Base-by-base conservation (phyloP, 2,113 vertebrate species). In the Colinus virginianus region DNA sequence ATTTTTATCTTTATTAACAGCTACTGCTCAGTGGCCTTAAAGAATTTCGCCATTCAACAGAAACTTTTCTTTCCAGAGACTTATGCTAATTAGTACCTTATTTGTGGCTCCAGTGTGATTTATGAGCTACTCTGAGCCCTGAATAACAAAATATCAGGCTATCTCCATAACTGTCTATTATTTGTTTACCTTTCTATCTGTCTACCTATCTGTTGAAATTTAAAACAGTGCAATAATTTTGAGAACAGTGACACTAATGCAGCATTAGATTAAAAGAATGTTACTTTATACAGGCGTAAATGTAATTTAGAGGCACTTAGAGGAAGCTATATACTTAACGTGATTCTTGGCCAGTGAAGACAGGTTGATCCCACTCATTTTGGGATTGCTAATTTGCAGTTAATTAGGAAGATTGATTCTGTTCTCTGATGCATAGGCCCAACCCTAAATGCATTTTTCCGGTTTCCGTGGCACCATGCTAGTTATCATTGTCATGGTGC, bases 341-440 rank as follows among this genome's bases (percentile, higher is more conserved):
- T 97, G 97, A 97, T 97, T 98, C 97, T 97, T 98, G 98, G 98
- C 98, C 98, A 98, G 98, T 97, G 97, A 97, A 98, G 97, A 98
- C 98, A 98, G 98, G 98, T 98, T 98, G 98, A 98, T 98, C 98
- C 98, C 98, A 98, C 98, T 99, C 98, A 98, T 99, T 99, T 99
- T 99, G 98, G 98, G 98, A 98, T 97, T 97, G 96, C 98, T 99
- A 99, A 99, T 99, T 99, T 99, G 98, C 98, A 97, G 97, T 99
- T 99, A 99, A 99, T 99, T 99, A 99, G 98, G 98, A 98, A 98
- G 98, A 99, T 98, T 98, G 98, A 98, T 98, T 99, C 98, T 98
- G 97, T 98, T 98, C 98, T 98, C 89, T 96, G 97, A 98, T 98
- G 98, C 98, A 98, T 97, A 98, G 98, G 98, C 98, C 97, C 98